Conservation (phyloP, 2,113 vertebrate genomes). For the Lamprologus tigripictilis region DNA sequence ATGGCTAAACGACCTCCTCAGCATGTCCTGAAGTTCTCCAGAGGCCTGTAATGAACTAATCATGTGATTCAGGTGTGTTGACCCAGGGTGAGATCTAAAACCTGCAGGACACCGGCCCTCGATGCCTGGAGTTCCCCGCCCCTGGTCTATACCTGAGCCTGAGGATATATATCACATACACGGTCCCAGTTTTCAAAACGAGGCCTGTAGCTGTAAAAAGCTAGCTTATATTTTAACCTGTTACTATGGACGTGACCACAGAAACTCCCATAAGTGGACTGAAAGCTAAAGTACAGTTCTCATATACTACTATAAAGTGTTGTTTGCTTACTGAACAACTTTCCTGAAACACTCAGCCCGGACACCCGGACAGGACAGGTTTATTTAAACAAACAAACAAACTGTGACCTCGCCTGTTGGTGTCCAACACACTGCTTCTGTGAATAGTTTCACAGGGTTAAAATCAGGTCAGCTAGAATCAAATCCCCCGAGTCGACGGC, state of each 20-base stretch:
- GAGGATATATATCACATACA: background rate
- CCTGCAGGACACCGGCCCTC: background rate
- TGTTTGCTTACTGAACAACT: background rate
- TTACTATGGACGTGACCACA: background rate
- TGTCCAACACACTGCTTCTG: background rate
- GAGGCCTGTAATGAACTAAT: background rate
- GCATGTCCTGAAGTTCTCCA: rapidly evolving
- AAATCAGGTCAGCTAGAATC: background rate
- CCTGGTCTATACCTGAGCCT: background rate
- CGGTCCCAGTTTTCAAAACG: background rate
- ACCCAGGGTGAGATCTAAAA: background rate
- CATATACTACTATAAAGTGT: background rate
- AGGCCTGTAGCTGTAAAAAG: background rate
- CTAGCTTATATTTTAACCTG: background rate
- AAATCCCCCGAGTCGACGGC: background rate
- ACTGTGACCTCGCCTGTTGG: background rate
- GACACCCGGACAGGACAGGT: background rate
- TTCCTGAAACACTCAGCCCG: background rate
- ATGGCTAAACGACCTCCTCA: rapidly evolving
- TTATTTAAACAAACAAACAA: background rate
- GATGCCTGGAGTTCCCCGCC: background rate
- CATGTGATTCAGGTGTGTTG: background rate
- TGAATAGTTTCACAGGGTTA: background rate
- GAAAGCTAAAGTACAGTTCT: background rate
- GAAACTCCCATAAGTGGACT: rapidly evolving